Percentiles rank a stretch among this genome's conserved stretches.
phyloP scores from a whole-genome alignment of 2,113 vertebrate genomes.

The Osmerus eperlanus region DNA sequence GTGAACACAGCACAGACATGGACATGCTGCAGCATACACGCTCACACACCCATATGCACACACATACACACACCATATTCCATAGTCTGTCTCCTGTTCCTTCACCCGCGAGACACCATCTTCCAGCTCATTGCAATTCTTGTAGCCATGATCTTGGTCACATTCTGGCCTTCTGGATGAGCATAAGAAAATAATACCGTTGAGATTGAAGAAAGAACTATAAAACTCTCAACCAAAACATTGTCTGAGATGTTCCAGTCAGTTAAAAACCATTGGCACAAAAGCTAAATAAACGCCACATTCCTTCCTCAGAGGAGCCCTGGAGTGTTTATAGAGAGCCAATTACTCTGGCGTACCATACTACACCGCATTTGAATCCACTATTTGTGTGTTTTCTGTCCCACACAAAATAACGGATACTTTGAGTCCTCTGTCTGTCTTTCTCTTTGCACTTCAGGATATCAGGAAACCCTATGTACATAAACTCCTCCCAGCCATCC shows the following conservation, averaged over 20 bases:
- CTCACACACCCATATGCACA: not conserved
- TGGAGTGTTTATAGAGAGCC: constrained; percentile 38
- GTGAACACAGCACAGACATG: constrained; percentile 28
- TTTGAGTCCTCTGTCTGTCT: not conserved
- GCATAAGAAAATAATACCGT: not conserved
- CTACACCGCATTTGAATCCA: constrained; percentile 14
- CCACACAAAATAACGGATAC: constrained; percentile 1
- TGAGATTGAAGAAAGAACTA: not conserved
- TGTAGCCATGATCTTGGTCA: not conserved
- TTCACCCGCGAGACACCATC: constrained; percentile 16
- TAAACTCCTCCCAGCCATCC: constrained; percentile 29
- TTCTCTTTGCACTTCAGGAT: constrained; percentile 14
- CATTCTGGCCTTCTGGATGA: constrained; percentile 15
- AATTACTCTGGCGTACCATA: constrained; percentile 42
- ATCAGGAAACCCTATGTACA: constrained; percentile 30
- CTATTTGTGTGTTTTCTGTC: constrained; percentile 36
- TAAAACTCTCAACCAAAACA: not conserved
- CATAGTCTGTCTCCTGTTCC: not conserved
- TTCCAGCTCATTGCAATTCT: constrained; percentile 14
- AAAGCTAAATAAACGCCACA: constrained; percentile 35
- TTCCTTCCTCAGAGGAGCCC: constrained; percentile 14
- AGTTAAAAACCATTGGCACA: constrained; percentile 21
- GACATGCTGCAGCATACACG: constrained; percentile 1
- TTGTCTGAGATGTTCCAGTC: constrained; percentile 29
- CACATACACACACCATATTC: not conserved